Evolutionary conservation across 2,888 invertebrate species (phyloP), one percentile per base, ranked within the genome.

Genomic region (Lycaena phlaeas): DNA sequence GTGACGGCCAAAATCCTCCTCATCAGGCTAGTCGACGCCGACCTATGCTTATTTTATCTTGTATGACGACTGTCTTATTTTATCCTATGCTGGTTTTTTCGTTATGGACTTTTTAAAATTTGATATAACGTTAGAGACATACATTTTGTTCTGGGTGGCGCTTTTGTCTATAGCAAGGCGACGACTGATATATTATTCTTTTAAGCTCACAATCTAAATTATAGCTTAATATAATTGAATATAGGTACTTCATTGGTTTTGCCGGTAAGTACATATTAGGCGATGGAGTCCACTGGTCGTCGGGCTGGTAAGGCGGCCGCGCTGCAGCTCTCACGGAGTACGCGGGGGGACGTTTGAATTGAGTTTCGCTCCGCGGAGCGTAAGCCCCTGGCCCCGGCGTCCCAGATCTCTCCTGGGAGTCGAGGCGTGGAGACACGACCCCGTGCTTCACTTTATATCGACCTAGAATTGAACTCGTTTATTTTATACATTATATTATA

Each of bases 261-360:
- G 63, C 57, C 1, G 81, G 79, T 3, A 54, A 61, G 50, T 79
- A 79, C 73, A 79, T 73, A 48, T 79, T 81, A 2, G 79, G 65
- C 1, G 79, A 63, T 0, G 77, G 72, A 0, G 76, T 76, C 81
- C 81, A 81, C 54, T 61, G 56, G 29, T 76, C 76, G 53, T 59
- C 61, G 0, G 74, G 48, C 38, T 66, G 49, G 43, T 64, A 74
- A 0, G 59, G 60, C 0, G 73, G 72, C 9, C 52, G 56, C 0
- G 70, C 66, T 1, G 63, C 58, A 0, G 51, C 54, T 11, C 59
- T 55, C 45, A 73, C 47, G n/a, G 59, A 56, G 52, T 68, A 79
- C 0, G 69, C 68, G 0, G 81, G 79, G 0, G 64, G 52, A 1
- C 59, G 53, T 40, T 69, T 77, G 31, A 55, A 52, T 2, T 45